These are phyloP conservation scores for Ennomos erosarius DNA, from an alignment of 2,888 invertebrate species.

Conservation along the genomic window DNA sequence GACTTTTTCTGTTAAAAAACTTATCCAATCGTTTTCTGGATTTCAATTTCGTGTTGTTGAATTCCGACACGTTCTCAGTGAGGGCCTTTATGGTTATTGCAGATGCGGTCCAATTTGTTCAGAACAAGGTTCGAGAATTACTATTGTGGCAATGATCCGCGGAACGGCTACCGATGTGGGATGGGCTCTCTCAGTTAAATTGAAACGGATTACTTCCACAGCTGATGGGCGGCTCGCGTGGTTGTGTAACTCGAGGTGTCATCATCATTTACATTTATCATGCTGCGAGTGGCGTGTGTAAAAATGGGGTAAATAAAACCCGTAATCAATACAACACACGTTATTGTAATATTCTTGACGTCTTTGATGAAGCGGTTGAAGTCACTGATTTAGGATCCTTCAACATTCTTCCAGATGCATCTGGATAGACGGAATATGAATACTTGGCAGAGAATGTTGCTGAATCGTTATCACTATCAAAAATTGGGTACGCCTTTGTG, in stretches of 20 bases:
- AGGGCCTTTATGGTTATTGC: constrained; percentile 63
- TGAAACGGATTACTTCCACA: constrained; percentile 65
- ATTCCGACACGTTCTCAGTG: constrained; percentile 55
- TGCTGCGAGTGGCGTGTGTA: constrained; percentile 35
- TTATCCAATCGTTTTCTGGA: constrained; percentile 62
- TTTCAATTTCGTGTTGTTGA: constrained; percentile 60
- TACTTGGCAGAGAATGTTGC: neutral
- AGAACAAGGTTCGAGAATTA: constrained; percentile 64
- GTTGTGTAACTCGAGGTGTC: constrained; percentile 52
- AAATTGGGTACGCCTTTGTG: constrained; percentile 37
- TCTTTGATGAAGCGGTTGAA: constrained; percentile 1
- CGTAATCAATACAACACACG: constrained; percentile 12
- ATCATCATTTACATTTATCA: constrained; percentile 60
- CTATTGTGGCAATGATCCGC: constrained; percentile 56
- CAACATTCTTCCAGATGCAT: neutral
- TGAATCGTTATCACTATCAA: constrained; percentile 14
- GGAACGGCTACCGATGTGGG: constrained; percentile 47
- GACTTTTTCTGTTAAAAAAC: constrained; percentile 52
- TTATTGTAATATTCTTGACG: constrained; percentile 7
- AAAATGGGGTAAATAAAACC: constrained; percentile 33
- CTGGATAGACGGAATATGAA: neutral
- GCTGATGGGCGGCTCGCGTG: constrained; percentile 71
- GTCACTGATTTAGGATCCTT: neutral
- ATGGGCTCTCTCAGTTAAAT: constrained; percentile 64
- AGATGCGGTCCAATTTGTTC: constrained; percentile 64